phyloP scores from a whole-genome alignment of 37 sponge, comb jelly and placozoan species.

The Bolinopsis microptera region DNA sequence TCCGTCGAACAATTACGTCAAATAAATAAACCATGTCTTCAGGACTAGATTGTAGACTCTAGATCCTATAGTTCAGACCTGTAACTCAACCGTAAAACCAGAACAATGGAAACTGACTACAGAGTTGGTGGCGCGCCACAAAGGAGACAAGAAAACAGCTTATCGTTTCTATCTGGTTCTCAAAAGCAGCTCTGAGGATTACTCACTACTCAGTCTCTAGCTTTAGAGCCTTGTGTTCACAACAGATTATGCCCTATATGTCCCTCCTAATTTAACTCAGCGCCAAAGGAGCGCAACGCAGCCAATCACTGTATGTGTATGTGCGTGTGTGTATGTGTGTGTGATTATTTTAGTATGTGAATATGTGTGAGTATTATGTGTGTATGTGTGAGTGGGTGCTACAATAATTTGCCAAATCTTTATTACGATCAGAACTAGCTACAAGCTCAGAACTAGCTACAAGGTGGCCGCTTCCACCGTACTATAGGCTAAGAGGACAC shows the following conservation, averaged over 20 bases:
- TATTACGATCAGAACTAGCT: not conserved
- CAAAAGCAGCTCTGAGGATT: not conserved
- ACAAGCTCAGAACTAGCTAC: not conserved
- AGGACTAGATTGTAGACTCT: too few relatives aligned
- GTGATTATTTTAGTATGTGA: too few relatives aligned
- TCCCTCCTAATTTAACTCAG: not conserved
- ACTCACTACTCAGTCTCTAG: not conserved
- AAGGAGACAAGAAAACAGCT: too few relatives aligned
- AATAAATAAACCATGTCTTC: not conserved
- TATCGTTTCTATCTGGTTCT: not conserved
- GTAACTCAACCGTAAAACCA: too few relatives aligned
- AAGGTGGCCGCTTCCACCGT: not conserved
- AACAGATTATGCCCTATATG: not conserved
- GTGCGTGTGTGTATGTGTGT: too few relatives aligned
- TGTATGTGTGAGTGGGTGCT: not conserved
- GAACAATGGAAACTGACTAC: not conserved
- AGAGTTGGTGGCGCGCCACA: too few relatives aligned
- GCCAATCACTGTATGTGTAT: not conserved
- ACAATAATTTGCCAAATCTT: not conserved
- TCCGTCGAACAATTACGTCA: too few relatives aligned
- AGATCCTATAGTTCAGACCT: too few relatives aligned
- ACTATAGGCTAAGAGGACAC: not conserved
- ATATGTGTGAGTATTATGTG: too few relatives aligned
- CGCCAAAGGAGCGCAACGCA: not conserved
- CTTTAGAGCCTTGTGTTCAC: not conserved